Evolutionary conservation across 2,888 invertebrate species (phyloP).

Genomic region (Epicampocera succincta): DNA sequence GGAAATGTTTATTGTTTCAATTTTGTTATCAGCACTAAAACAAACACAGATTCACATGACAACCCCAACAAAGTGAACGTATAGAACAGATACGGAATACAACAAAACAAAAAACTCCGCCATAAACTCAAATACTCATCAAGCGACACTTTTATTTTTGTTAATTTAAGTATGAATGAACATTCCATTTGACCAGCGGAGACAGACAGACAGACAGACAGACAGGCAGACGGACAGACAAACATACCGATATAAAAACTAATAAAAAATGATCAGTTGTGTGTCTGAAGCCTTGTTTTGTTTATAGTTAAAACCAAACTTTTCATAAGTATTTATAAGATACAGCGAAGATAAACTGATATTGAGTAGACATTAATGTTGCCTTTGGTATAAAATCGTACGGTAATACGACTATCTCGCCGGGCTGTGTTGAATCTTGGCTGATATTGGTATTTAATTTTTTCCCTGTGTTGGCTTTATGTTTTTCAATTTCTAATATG

Average conservation of each 20-base stretch:
- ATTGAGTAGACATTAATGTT: constrained; percentile 66
- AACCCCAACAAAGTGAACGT: constrained; percentile 40
- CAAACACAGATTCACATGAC: constrained; percentile 71
- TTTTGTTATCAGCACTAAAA: constrained; percentile 80
- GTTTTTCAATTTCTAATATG: too few relatives aligned
- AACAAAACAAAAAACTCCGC: background rate
- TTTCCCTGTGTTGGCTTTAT: too few relatives aligned
- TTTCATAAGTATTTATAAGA: constrained; percentile 48
- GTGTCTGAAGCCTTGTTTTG: constrained; percentile 66
- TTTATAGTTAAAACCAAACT: constrained; percentile 58
- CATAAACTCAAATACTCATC: constrained; percentile 57
- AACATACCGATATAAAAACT: constrained; percentile 38
- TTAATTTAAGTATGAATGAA: constrained; percentile 65
- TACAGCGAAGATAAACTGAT: constrained; percentile 63
- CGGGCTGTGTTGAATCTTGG: constrained; percentile 71
- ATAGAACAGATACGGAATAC: background rate
- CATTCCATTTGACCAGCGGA: constrained; percentile 57
- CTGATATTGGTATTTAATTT: constrained; percentile 36
- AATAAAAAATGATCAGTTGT: constrained; percentile 47
- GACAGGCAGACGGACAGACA: constrained; percentile 24
- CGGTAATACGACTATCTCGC: constrained; percentile 17
- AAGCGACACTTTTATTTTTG: constrained; percentile 61
- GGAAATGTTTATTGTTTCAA: constrained; percentile 81
- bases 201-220: constrained; percentile 25
- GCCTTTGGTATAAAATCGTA: constrained; percentile 21